Evolutionary conservation across 2,113 vertebrate genomes (phyloP), one percentile per base, ranked within the genome.

Genomic region (Irena cyanogastra): DNA sequence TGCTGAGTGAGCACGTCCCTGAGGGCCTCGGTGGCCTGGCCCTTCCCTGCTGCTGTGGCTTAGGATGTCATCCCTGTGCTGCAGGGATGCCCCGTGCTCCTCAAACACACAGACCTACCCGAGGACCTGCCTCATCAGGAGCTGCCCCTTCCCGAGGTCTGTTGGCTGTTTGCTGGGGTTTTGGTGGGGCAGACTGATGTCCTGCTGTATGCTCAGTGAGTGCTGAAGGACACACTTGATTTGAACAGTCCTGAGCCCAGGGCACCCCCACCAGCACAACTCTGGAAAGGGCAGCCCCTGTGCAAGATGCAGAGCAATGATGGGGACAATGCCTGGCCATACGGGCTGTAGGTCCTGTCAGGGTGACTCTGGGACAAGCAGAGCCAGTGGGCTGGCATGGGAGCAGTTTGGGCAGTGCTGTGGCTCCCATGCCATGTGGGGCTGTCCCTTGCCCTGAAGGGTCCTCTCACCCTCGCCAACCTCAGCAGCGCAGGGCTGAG

Each of bases 21-120:
- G 10, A 0, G 3, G 2, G 9, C 50, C 2, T 4, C 35, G 0
- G 0, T 42, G 47, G 54, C 54, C 81, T 64, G 85, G 52, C 70
- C 33, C 39, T 83, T 71, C 37, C 39, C 30, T 30, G 47, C 85
- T 76, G 83, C 79, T 8, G 35, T 4, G 6, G 39, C 7, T 85
- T 35, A 57, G 71, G 59, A 49, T 60, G 31, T 35, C 7, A 9
- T 21, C 53, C 59, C 54, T 0, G 2, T 47, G 61, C 66, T 0
- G 0, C 27, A 50, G 44, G 81, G 69, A 53, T 42, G 60, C 33
- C 28, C 54, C 0, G 6, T 2, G 4, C 44, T 26, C 19, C 31
- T 50, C 44, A 41, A 63, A 68, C 3, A 2, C 2, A 1, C 1
- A 0, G 3, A 16, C 3, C 19, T 5, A 5, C 24, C 26, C 4